Base-by-base conservation (phyloP, 64 coral and sea anemone genomes). In the Trachythela sp. region DNA sequence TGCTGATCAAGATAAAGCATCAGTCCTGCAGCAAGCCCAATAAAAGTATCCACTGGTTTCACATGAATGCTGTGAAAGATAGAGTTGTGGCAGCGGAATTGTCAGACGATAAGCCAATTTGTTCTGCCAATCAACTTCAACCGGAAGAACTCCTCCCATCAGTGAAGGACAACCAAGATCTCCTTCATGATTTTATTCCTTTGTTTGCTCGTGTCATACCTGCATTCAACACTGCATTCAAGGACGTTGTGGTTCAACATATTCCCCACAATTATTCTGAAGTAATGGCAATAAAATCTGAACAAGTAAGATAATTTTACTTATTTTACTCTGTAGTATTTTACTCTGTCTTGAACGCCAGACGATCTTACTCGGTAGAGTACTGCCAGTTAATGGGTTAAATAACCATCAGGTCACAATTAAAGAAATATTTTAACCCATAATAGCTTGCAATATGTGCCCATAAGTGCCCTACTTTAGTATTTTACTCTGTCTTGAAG, bases 31-130 rank as follows among this genome's bases (percentile, higher is more conserved):
- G 85, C 83, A 93, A 52, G 18, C 92, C 27, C 27, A 93, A 93
- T 59, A 93, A 77, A 40, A 93, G 87, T 58, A 89, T 93, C 22
- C 92, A 93, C 84, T 93, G 87, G 92, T 89, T 93, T 86, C 34
- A 38, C 33, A 80, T 86, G 84, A 86, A 93, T 86, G 88, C 92
- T 31, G 54, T 93, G 26, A 54, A 93, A 76, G 85, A 94, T 41
- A 39, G 89, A 70, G 60, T 89, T 37, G 68, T 72, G 17, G 68
- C 68, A 5, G 2, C 68, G 29, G 33, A 72, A 31, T 72, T 72
- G 9, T 26, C 33, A 22, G 68, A 72, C 29, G 14, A 72, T 27
- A 72, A 72, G 9, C 14, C 14, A 27, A 31, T 72, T 4, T 14
- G 68, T 35, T 26, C 68, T 72, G 68, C 68, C 10, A 35, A 22